Base-by-base conservation (phyloP, 2,113 vertebrate species). In the Trichechus manatus region DNA sequence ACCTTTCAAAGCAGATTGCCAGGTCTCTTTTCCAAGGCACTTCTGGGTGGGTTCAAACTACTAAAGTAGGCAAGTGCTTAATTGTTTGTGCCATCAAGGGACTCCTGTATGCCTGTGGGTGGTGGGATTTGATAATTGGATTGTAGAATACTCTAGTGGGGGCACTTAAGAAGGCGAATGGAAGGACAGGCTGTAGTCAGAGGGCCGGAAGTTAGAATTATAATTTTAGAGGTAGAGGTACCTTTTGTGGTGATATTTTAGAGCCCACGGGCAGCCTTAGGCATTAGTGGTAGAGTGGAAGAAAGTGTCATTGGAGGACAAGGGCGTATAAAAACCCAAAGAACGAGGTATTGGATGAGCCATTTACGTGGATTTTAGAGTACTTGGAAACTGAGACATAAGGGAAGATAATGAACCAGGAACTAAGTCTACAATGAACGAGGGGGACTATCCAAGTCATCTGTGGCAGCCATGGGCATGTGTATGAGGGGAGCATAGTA, bases 381-480 rank as follows among this genome's bases (percentile, higher is more conserved):
- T 70, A 22, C 22, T 42, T 27, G 31, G 72, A 19, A 66, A 42
- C 42, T 81, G 47, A 19, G 42, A 42, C n/a, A 6, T 9, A 17
- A 39, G 3, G 14, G 6, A 50, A 87, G 33, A 44, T 20, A 39
- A 44, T 74, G 33, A 74, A 53, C 10, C 33, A 79, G 36, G 33
- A 89, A 47, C 36, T 33, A 33, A 56, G 50, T 29, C 22, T 77
- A 68, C 47, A 8, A 77, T 27, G 25, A 59, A 33, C 1, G 59
- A n/a, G 31, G 23, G 25, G 1, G 9, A 9, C 23, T 39, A 22
- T 4, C 15, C 72, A 59, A n/a, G 44, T 79, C 4, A 44, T 15
- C 2, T 29, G 44, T 2, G 20, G 31, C 23, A 31, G 47, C 2
- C 33, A 14, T 1, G 31, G 5, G 6, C 0, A 3, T 20, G 14